Evolutionary conservation across 2,888 invertebrate species (phyloP).

Genomic region (Synanthedon myopaeformis): DNA sequence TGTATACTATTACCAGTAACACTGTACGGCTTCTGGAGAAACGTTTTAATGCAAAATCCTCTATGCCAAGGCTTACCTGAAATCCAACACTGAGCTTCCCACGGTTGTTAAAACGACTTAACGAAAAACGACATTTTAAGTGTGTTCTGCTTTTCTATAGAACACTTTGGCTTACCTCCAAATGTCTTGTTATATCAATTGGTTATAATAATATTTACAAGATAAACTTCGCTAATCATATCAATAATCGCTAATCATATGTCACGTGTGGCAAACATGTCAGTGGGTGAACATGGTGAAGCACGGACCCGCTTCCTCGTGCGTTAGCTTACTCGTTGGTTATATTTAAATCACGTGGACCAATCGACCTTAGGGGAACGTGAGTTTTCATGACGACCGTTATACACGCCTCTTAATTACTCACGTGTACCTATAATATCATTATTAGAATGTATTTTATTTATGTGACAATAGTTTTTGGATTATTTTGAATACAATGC

Average conservation of each 20-base stretch:
- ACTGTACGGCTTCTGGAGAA: conserved; percentile 18
- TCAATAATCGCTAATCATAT: background rate
- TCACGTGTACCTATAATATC: background rate
- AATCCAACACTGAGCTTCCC: conserved; percentile 34
- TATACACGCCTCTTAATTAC: conserved; percentile 4
- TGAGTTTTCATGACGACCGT: conserved; percentile 31
- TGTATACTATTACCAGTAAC: conserved; percentile 26
- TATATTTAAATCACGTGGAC: conserved; percentile 18
- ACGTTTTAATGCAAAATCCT: conserved; percentile 12
- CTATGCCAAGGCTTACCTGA: conserved; percentile 21
- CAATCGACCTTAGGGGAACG: conserved; percentile 18
- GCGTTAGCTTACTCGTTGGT: conserved; percentile 7
- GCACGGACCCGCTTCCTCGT: conserved; percentile 18
- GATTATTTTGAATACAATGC: too few relatives aligned
- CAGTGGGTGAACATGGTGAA: conserved; percentile 13
- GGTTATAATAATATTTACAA: too few relatives aligned
- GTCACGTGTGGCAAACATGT: conserved; percentile 11
- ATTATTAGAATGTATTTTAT: too few relatives aligned
- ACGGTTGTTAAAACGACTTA: conserved; percentile 11
- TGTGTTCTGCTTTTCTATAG: background rate
- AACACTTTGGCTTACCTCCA: too few relatives aligned
- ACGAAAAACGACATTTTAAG: background rate
- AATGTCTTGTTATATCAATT: too few relatives aligned
- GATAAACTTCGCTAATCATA: too few relatives aligned
- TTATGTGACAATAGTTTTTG: too few relatives aligned